These are phyloP conservation scores for Benitochromis conjunctus DNA, from an alignment of 2,113 vertebrate genomes.

Conservation along the genomic window DNA sequence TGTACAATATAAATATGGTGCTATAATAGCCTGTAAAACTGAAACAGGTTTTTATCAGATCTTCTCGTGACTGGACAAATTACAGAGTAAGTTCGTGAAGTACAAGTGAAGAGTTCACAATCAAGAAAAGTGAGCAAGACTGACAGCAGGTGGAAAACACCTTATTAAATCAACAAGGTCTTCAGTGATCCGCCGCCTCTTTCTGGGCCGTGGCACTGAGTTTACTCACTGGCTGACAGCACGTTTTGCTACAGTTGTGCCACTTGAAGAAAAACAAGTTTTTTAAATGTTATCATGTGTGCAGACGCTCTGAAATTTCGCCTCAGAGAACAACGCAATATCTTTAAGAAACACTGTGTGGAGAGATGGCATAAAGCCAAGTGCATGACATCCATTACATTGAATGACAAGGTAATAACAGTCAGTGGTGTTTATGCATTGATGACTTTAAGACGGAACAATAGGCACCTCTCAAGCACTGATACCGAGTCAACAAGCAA, in stretches of 20 bases:
- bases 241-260: slow-evolving; percentile 2
- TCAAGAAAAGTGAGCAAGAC: not conserved
- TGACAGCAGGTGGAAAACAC: slow-evolving; percentile 5
- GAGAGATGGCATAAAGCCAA: slow-evolving; percentile 15
- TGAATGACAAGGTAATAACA: slow-evolving; percentile 20
- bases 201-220: slow-evolving; percentile 16
- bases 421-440: slow-evolving; percentile 21
- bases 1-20: not conserved
- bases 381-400: slow-evolving; percentile 56
- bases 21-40: not conserved
- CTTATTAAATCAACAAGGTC: slow-evolving; percentile 29
- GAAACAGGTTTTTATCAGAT: slow-evolving; percentile 34
- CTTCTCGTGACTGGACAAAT: not conserved
- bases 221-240: slow-evolving; percentile 31
- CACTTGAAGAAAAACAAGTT: slow-evolving; percentile 31
- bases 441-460: slow-evolving; percentile 36
- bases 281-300: slow-evolving; percentile 34
- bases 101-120: slow-evolving; percentile 1
- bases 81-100: not conserved
- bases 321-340: not conserved
- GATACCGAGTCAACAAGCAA: slow-evolving; percentile 36
- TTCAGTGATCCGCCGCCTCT: not conserved
- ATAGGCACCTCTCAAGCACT: slow-evolving; percentile 18
- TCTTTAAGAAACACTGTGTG: not conserved
- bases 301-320: not conserved